Base-by-base conservation (phyloP, 2,113 vertebrate species). In the Cavia porcellus region DNA sequence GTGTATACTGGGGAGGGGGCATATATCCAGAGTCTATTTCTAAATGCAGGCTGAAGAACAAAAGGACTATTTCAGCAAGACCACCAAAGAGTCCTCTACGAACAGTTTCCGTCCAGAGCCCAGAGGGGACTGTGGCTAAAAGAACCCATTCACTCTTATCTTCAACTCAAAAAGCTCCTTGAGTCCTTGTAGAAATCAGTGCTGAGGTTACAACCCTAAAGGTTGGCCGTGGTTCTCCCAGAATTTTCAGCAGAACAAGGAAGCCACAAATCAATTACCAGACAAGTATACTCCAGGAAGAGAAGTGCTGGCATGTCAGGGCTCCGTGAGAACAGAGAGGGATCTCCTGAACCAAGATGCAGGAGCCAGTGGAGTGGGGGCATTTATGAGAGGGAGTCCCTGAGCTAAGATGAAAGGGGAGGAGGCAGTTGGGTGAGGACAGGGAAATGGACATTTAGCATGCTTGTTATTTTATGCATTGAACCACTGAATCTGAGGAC, bases 1-100 rank as follows among this genome's bases (percentile, higher is more conserved):
- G 47, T 91, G 50, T 66, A 15, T 59, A 66, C 47, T 64, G 28
- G 15, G 13, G n/a, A n/a, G 28, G 24, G 66, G 50, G 13, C 28
- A 30, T 77, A 72, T 62, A 42, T 66, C 57, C 80, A 47, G 64
- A 92, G 70, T 38, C 42, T 87, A 2, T 94, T 90, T 96, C 81
- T 92, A 70, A 95, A 92, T 42, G 83, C 38, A 94, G 66, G 57
- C 50, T 68, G 66, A 52, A 70, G 88, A 83, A 84, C 52, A 38
- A 70, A 30, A 84, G 95, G 59, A 22, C 42, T 42, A 8, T 95
- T 94, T 74, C 77, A 55, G 59, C 50, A 57, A 79, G 81, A 81
- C 86, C 35, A 59, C 52, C 80, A 25, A 74, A 86, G 47, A 68
- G 87, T 88, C 75, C 32, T 50, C 68, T 15, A 14, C 89, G 62